Base-by-base conservation (phyloP, 2,797 vertebrate genomes). In the Heterohyrax brucei region DNA sequence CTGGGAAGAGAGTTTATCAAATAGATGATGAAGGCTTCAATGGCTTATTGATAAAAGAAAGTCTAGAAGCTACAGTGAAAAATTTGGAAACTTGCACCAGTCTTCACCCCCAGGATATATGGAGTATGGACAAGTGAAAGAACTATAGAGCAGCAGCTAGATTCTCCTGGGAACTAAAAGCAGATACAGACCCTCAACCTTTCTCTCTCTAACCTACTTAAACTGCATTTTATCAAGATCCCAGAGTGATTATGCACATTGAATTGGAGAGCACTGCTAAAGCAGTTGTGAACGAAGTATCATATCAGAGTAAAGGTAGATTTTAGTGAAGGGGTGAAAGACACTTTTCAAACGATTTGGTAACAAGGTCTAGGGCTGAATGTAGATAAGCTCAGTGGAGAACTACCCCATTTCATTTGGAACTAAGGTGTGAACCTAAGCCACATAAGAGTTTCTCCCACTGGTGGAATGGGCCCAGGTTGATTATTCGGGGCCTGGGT, bases 191-290 rank as follows among this genome's bases (percentile, higher is more conserved):
- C 22, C 82, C 56, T 81, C 33, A 73, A 62, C 30, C 68, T 70
- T n/a, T 56, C 14, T 13, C n/a, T 56, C 14, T 13, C 39, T 64
- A 70, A 82, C n/a, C 33, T 56, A 84, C 53, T 80, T 28, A 95
- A 94, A 93, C 62, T 94, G 33, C 53, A 61, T 86, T 91, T 90
- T 94, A 77, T 78, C 44, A 84, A 77, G 44, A 50, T 89, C 16
- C 7, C 22, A 18, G 76, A 44, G 26, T 33, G 19, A 73, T 30
- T 75, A 44, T 53, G 46, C 46, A 80, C 73, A 86, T 59, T 80
- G 48, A 87, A 93, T 92, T 4, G 21, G 83, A 46, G 89, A 90
- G 50, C 48, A 61, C 10, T 61, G 77, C 44, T 73, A 50, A 79
- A 78, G 26, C 44, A 16, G 46, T 33, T 93, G 46, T 78, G 33